Base-by-base conservation (phyloP, 2,797 vertebrate species). In the Aeoliscus strigatus region DNA sequence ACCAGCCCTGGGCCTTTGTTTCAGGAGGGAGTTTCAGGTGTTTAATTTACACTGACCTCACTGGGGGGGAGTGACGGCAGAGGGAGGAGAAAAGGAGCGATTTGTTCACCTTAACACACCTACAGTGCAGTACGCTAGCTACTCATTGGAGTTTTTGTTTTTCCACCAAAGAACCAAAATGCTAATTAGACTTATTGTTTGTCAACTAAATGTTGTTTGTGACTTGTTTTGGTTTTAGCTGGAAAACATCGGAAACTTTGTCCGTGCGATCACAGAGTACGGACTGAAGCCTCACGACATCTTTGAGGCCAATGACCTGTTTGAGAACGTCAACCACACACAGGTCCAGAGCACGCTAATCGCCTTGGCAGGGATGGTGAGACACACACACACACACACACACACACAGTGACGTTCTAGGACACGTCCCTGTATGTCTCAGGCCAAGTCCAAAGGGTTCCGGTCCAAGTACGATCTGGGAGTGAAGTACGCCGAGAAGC, bases 271-370 rank as follows among this genome's bases (percentile, higher is more conserved):
- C 76, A 93, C 91, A 1, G 90, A 87, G 4, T 98, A 93, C 0
- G 95, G 95, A 26, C 80, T 97, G 69, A 93, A 72, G 79, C 90
- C 85, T 9, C 88, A 95, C 0, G 95, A 98, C 82, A 84, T 93
- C 80, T 98, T 98, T 1, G 95, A 98, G 66, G 94, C 95, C 84
- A 98, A 97, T 0, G 95, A 98, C 61, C 87, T 98, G 66, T 98
- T 96, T 51, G 94, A 98, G 84, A 97, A 94, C 27, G 83, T 84
- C 67, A 97, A 97, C 87, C 81, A 96, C 75, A 97, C 95, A 4
- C 94, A 97, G 76, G 95, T 98, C 39, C 95, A 98, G 79, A 86
- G 85, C 39, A 91, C 94, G 0, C 91, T 98, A 53, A 89, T 98
- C 40, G 66, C 93, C 8, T 83, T 98, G 55, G 93, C 93, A 52